Percentiles rank a stretch among this genome's conserved stretches.
Conservation (phyloP, 2,113 vertebrate species). For the Tichodroma muraria region DNA sequence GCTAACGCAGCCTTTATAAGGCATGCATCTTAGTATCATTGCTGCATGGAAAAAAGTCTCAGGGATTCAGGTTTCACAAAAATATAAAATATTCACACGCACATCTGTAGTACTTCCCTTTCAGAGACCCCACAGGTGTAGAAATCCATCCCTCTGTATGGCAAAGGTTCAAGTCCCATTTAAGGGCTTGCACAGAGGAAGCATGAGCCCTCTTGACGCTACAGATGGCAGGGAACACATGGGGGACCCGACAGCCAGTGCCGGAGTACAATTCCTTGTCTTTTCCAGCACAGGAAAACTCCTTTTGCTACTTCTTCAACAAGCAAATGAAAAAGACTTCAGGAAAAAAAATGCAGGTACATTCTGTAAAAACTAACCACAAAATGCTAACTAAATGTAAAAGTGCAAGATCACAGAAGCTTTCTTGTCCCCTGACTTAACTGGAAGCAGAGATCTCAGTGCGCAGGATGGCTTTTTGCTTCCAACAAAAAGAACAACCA, state of each 20-base stretch:
- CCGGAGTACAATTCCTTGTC: neutral
- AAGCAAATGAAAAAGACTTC: neutral
- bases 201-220: neutral
- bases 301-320: neutral
- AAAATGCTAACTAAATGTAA: neutral
- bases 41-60: neutral
- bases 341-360: neutral
- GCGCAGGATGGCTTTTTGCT: neutral
- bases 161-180: neutral
- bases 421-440: neutral
- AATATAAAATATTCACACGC: neutral
- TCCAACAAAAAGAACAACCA: neutral
- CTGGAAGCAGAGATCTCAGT: neutral
- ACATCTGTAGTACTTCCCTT: neutral
- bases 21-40: neutral
- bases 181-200: neutral
- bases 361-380: neutral
- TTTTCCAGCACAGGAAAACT: neutral
- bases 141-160: neutral
- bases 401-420: neutral
- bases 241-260: accelerated
- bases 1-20: neutral
- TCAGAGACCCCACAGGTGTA: neutral
- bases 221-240: neutral
- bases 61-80: constrained; percentile 3